Evolutionary conservation across 2,888 invertebrate species (phyloP).

Genomic region (Caenorhabditis macrosperma): DNA sequence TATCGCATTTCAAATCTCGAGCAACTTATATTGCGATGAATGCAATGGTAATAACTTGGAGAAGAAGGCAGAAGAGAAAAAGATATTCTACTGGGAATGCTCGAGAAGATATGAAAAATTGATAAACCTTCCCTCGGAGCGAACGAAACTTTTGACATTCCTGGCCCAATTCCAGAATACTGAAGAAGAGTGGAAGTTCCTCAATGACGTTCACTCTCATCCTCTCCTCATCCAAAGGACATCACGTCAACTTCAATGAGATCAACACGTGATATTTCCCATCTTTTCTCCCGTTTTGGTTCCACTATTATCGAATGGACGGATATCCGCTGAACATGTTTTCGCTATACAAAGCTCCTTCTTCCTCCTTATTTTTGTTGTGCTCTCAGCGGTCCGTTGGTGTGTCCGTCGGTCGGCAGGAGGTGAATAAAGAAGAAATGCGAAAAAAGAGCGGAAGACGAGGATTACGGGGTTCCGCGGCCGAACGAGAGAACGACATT

Average conservation of each 20-base stretch:
- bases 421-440: constrained; percentile 30
- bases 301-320: constrained; percentile 1
- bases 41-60: constrained; percentile 42
- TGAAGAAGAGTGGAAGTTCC: not conserved
- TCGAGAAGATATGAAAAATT: constrained; percentile 24
- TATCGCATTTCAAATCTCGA: constrained; percentile 54
- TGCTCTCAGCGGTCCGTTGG: constrained; percentile 25
- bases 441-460: constrained; percentile 39
- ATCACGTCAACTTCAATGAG: not conserved
- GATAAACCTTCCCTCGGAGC: not conserved
- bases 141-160: not conserved
- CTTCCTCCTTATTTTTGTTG: constrained; percentile 41
- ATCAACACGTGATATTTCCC: constrained; percentile 12
- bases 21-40: constrained; percentile 54
- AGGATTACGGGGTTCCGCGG: constrained; percentile 24
- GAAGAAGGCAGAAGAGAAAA: not conserved
- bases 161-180: not conserved
- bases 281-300: not conserved
- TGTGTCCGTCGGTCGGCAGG: constrained; percentile 30
- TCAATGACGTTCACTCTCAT: not conserved
- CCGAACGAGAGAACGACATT: constrained; percentile 32
- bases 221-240: not conserved
- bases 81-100: constrained; percentile 28
- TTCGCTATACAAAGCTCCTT: constrained; percentile 47
- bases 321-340: constrained; percentile 37